phyloP scores from a whole-genome alignment of 2,888 invertebrate species.

The Volucella bombylans region DNA sequence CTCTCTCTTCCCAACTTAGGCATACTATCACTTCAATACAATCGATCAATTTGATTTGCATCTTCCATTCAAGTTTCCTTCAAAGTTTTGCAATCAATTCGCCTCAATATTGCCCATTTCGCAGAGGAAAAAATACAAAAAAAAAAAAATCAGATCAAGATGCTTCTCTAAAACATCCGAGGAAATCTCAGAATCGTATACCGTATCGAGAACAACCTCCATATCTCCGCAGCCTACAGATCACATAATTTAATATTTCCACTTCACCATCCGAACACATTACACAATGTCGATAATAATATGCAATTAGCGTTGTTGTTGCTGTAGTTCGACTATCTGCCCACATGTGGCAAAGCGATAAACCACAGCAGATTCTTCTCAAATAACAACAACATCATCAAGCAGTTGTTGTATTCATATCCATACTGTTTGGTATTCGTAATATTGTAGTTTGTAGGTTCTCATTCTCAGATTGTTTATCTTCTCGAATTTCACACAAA shows the following conservation, averaged over 20 bases:
- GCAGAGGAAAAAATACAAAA: not conserved
- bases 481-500: slow-evolving; percentile 43
- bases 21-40: too few species aligned
- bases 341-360: slow-evolving; percentile 54
- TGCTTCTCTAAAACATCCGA: not conserved
- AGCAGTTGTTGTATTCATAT: slow-evolving; percentile 19
- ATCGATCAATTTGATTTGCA: too few species aligned
- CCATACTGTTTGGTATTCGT: too few species aligned
- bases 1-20: too few species aligned
- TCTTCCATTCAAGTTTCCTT: too few species aligned
- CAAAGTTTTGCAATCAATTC: too few species aligned
- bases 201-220: slow-evolving; percentile 24
- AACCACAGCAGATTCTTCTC: slow-evolving; percentile 50
- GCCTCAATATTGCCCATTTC: too few species aligned
- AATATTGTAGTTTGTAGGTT: slow-evolving; percentile 17
- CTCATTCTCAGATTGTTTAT: slow-evolving; percentile 54
- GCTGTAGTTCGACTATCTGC: slow-evolving; percentile 28
- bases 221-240: slow-evolving; percentile 7
- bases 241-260: slow-evolving; percentile 45
- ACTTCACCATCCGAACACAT: slow-evolving; percentile 37
- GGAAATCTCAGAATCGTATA: slow-evolving; percentile 11
- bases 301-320: slow-evolving; percentile 57
- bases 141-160: slow-evolving; percentile 4
- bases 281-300: slow-evolving; percentile 65
- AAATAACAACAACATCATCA: slow-evolving; percentile 27